Base-by-base conservation (phyloP, 2,113 vertebrate genomes). In the Dicentrarchus labrax region DNA sequence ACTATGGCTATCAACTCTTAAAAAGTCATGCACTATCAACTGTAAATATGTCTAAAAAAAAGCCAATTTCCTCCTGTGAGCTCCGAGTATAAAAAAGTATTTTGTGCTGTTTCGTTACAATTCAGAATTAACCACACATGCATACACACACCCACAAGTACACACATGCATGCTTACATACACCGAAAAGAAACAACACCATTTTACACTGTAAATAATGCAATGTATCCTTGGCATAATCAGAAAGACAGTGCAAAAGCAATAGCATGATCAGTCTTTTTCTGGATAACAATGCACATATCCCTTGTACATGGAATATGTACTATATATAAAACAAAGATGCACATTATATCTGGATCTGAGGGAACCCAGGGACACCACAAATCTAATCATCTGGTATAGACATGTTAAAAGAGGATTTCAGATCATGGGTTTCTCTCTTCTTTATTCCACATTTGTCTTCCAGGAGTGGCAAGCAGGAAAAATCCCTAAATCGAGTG, bases 161-260 rank as follows among this genome's bases (percentile, higher is more conserved):
- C 82, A 87, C 78, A 73, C 88, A 90, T 81, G 88, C 94, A 93
- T 87, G 89, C 93, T 88, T 78, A 91, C 84, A 85, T 47, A 84
- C 85, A 81, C 79, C 67, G 82, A 84, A 76, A 83, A 83, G 68
- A 80, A 88, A 85, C 72, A 82, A 83, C 73, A 85, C 62, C 7
- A 22, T 83, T 85, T 80, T 86, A 88, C 51, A 71, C 75, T 78
- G 84, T 86, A 82, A 88, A 87, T 83, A 92, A 94, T 91, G 86
- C 83, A 91, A 87, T 88, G 87, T 82, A 91, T 94, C 94, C 95
- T 95, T 96, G 95, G 95, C 94, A 92, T 95, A 92, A 89, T 91
- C 83, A 85, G 89, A 93, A 90, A 89, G 87, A 93, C 89, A 87
- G 90, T 91, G 89, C 87, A 94, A 94, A 94, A 94, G 92, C 91